These are phyloP conservation scores for Eriocheir sinensis DNA, from an alignment of 1,140 invertebrate genomes.

Conservation along the genomic window DNA sequence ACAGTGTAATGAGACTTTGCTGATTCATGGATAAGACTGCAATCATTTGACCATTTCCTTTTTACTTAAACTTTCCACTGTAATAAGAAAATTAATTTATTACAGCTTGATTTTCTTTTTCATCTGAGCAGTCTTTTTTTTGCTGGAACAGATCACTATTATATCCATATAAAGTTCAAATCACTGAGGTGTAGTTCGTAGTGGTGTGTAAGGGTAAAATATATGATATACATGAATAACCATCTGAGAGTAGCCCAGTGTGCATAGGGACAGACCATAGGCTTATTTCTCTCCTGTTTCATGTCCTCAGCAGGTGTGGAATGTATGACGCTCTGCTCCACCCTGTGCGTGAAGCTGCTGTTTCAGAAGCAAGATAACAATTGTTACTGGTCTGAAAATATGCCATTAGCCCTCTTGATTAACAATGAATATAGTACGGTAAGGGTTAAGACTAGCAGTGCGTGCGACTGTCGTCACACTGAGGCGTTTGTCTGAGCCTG, in stretches of 20 bases:
- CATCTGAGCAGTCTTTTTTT: not conserved
- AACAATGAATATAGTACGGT: not conserved
- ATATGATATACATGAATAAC: not conserved
- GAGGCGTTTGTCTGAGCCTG: not conserved
- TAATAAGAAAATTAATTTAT: not conserved
- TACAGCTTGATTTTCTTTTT: too few relatives aligned
- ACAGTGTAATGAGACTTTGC: too few relatives aligned
- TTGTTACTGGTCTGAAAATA: not conserved
- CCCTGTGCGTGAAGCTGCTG: not conserved
- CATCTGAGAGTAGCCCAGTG: not conserved
- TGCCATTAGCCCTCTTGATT: not conserved
- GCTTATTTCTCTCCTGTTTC: constrained; percentile 3
- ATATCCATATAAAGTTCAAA: constrained; percentile 13
- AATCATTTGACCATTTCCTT: too few relatives aligned
- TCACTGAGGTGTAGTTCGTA: constrained; percentile 1
- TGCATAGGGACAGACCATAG: constrained; percentile 10
- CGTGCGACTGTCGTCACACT: not conserved
- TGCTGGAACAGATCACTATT: not conserved
- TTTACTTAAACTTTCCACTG: too few relatives aligned
- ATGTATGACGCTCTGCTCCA: not conserved
- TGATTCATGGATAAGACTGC: too few relatives aligned
- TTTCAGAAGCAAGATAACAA: constrained; percentile 25
- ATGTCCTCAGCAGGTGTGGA: not conserved
- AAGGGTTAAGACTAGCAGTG: not conserved
- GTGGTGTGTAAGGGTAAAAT: not conserved